These are phyloP conservation scores for Rhagoletis pomonella DNA, from an alignment of 1,140 invertebrate genomes.

Conservation along the genomic window DNA sequence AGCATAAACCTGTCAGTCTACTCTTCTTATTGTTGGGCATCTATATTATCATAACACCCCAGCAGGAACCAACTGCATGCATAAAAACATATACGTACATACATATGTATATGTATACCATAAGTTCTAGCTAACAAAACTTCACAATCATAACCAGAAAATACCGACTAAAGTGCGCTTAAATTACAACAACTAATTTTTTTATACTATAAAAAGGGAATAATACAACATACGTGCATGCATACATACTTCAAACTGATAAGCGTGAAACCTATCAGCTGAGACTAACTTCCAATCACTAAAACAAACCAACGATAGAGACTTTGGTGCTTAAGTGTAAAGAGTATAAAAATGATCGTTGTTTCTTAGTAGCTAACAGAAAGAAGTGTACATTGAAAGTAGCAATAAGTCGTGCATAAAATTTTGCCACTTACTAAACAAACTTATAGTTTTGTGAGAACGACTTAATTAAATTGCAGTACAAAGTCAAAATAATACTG, in stretches of 20 bases:
- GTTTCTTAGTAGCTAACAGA: conserved; percentile 7
- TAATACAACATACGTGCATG: neutral
- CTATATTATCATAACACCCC: too few species aligned
- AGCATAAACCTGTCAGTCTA: too few species aligned
- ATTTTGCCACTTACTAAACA: neutral
- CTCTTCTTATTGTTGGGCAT: too few species aligned
- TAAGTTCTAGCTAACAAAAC: too few species aligned
- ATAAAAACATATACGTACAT: neutral
- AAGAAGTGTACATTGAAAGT: conserved; percentile 38
- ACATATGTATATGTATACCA: neutral
- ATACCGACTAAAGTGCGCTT: too few species aligned
- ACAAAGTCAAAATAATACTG: neutral
- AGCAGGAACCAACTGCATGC: too few species aligned
- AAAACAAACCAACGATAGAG: neutral
- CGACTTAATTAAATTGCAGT: neutral
- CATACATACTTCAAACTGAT: neutral
- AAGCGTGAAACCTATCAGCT: conserved; percentile 16
- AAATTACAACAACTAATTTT: neutral
- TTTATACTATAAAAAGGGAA: neutral
- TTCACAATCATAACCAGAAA: too few species aligned
- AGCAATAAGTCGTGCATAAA: neutral
- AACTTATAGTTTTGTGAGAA: neutral
- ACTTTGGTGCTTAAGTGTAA: conserved; percentile 10
- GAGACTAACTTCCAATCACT: conserved; percentile 8
- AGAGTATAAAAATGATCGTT: conserved; percentile 40